Base-by-base conservation (phyloP, 2,797 vertebrate species). In the Smutsia gigantea region DNA sequence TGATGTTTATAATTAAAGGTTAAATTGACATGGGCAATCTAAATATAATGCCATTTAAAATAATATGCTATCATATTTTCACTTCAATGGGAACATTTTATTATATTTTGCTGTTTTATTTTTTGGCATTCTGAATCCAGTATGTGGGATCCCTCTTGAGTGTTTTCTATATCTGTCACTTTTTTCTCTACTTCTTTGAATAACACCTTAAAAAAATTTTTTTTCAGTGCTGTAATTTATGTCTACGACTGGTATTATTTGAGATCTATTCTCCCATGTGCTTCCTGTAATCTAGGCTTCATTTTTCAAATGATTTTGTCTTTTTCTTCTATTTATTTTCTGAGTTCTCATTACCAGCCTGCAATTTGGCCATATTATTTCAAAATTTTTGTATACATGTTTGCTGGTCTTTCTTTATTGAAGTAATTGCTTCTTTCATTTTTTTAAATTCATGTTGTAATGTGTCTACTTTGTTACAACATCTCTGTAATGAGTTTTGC, bases 31-130 rank as follows among this genome's bases (percentile, higher is more conserved):
- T 23, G 6, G 21, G 9, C 8, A 84, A 61, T 79, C n/a, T 79
- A 83, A 95, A 88, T 59, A 11, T 42, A 90, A 93, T 55, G 9
- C 2, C 15, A 91, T 37, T 93, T 93, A 78, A 77, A 86, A 42
- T 55, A 77, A 59, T 57, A 46, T 31, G 46, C 34, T 89, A 53
- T 88, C 51, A 34, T 37, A 66, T 69, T 29, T 90, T 75, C 5
- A 78, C 57, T 75, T 91, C 11, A 34, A 13, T 27, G 3, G 42
- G 55, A 90, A 78, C 23, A 68, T 46, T 27, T 84, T 64, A 57
- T 31, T 66, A 2, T 57, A 34, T 83, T 84, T 74, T 81, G 19
- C 74, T 90, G 55, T n/a, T 37, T 18, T 27, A 5, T 64, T 82
- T 74, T 81, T 25, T n/a, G 61, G 29, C 17, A 34, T 61, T 34